A percentile compares a stretch with the other conserved stretches of the same genome.
These are phyloP conservation scores for Elaphurus davidianus DNA, from an alignment of 2,113 vertebrate genomes.

Conservation along the genomic window DNA sequence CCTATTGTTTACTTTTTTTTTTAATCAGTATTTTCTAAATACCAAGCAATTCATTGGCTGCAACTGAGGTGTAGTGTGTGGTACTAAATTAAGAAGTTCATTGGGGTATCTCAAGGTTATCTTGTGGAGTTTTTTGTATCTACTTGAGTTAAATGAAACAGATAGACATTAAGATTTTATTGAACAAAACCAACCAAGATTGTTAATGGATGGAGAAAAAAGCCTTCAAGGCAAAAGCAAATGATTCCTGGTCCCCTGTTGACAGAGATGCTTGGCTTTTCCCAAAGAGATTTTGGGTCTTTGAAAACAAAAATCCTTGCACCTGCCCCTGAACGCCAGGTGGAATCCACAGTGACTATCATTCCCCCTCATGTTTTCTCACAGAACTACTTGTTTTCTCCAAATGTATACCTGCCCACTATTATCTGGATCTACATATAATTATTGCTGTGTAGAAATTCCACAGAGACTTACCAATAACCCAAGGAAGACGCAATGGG, in stretches of 20 bases:
- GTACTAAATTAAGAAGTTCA: not conserved
- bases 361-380: constrained; percentile 22
- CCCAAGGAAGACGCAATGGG: not conserved
- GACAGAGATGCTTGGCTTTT: constrained; percentile 33
- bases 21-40: not conserved
- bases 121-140: not conserved
- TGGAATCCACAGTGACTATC: not conserved
- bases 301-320: constrained; percentile 60
- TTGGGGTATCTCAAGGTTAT: not conserved
- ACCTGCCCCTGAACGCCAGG: constrained; percentile 40
- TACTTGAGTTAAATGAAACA: not conserved
- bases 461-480: constrained; percentile 36
- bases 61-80: not conserved
- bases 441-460: constrained; percentile 54
- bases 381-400: constrained; percentile 47
- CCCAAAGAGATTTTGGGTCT: constrained; percentile 42
- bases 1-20: not conserved
- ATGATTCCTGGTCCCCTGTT: constrained; percentile 21
- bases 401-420: not conserved
- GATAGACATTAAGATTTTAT: not conserved
- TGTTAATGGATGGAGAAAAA: not conserved
- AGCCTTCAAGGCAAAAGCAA: not conserved
- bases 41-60: not conserved
- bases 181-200: not conserved
- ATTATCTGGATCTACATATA: constrained; percentile 46